Base-by-base conservation (phyloP, 2,888 invertebrate species). In the Xestia xanthographa region DNA sequence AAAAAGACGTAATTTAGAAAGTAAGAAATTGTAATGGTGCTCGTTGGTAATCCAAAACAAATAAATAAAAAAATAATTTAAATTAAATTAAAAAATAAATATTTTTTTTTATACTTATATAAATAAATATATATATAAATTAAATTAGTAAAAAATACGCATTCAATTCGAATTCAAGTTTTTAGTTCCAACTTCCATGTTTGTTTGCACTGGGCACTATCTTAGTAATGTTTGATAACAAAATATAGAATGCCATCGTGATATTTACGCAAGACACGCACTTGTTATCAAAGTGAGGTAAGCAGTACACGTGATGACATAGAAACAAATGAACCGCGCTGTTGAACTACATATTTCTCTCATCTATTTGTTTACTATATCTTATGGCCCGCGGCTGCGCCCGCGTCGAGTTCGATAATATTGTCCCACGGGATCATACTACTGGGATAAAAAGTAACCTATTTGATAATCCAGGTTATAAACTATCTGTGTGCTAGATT, bases 261-360 rank as follows among this genome's bases (percentile, higher is more conserved):
- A 62, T 79, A 81, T 68, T 77, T 71, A 81, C 77, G 67, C 67
- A 83, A 77, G 56, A 34, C 62, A 75, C 72, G 80, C 62, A 41
- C 50, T 50, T 60, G 29, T 65, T 77, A 83, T 81, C 83, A 70
- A 17, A 53, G 68, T 75, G 68, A 70, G 58, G 77, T 69, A 66
- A 62, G 63, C 72, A 68, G 38, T 58, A 22, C 80, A 84, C 74
- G 66, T 84, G 81, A 67, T 41, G 41, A 48, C 34, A 56, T 48
- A 48, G 48, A 69, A 72, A 83, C 38, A 58, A 67, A 62, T 12
- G 29, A 63, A 41, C 26, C 43, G 38, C 43, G 69, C 2, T 14
- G 41, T 14, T 41, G 11, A 29, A 60, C 58, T 58, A 56, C 6
- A 3, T 77, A n/a, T 53, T 9, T 34, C 6, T 77, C 56, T 58